Percentiles rank a stretch among this genome's conserved stretches.
Evolutionary conservation across 2,797 vertebrate species (phyloP).

Genomic region (Lepilemur ruficaudatus): DNA sequence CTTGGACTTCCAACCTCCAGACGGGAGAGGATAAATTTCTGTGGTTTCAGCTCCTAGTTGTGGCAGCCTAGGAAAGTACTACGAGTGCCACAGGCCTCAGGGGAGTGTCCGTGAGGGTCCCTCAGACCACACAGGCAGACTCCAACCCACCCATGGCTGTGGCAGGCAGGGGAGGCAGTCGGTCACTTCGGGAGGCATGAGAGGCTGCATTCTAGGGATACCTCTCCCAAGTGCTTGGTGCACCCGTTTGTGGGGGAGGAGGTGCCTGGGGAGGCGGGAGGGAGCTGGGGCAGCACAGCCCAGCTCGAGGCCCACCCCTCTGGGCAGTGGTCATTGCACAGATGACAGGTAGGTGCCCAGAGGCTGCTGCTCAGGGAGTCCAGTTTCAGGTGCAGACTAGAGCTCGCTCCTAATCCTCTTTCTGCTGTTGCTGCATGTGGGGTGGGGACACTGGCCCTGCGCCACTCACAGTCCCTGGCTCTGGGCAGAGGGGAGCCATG

Average conservation of each 20-base stretch:
- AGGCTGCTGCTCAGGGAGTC: no score
- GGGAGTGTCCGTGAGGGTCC: no score
- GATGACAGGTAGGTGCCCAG: neutral
- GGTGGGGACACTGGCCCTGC: accelerated
- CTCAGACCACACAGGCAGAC: no score
- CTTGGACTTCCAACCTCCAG: neutral
- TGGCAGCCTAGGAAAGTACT: neutral
- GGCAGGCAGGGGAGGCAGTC: neutral
- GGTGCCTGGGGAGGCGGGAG: neutral
- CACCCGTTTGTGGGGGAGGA: neutral
- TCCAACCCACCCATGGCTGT: neutral
- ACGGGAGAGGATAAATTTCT: no score
- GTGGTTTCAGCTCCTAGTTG: accelerated
- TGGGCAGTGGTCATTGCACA: accelerated
- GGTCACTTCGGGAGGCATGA: neutral
- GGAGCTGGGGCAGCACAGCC: neutral
- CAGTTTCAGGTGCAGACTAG: neutral
- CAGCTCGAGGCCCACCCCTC: neutral
- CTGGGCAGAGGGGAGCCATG: neutral
- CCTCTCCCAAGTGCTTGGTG: no score
- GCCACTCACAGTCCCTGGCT: no score
- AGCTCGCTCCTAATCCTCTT: no score
- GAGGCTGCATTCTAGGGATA: neutral
- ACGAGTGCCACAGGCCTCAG: accelerated
- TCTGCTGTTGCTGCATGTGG: accelerated